A percentile compares a stretch with the other conserved stretches of the same genome.
Conservation (phyloP, 1,140 invertebrate genomes). For the Dendroctonus valens region DNA sequence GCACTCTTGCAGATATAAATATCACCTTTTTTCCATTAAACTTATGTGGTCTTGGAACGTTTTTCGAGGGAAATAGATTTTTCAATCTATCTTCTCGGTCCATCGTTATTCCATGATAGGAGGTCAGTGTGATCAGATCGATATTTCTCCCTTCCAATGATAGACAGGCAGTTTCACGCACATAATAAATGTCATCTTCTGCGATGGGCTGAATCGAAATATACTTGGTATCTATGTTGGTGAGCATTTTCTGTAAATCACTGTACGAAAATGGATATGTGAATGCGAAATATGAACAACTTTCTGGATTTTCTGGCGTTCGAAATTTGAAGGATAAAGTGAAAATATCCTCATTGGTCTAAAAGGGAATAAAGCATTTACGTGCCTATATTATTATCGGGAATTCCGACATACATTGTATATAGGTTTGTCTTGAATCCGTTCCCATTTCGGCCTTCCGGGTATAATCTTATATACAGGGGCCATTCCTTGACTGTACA, state of each 20-base stretch:
- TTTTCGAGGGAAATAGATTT: conserved; percentile 73
- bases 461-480: conserved; percentile 73
- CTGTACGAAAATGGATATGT: conserved; percentile 87
- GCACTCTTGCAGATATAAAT: conserved; percentile 87
- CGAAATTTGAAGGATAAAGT: conserved; percentile 77
- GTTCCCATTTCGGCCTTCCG: conserved; percentile 74
- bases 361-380: conserved; percentile 44
- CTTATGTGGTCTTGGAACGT: conserved; percentile 67
- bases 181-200: conserved; percentile 79
- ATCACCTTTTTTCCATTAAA: conserved; percentile 76
- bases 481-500: conserved; percentile 89
- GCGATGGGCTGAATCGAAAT: conserved; percentile 43
- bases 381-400: no score
- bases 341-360: conserved; percentile 72
- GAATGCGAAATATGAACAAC: conserved; percentile 85
- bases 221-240: conserved; percentile 63
- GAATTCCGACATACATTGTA: conserved; percentile 54
- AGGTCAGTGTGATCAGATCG: conserved; percentile 86
- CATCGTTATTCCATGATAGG: conserved; percentile 72
- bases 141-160: conserved; percentile 80
- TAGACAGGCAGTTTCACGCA: conserved; percentile 77
- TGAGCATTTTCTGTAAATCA: conserved; percentile 72
- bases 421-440: conserved; percentile 70
- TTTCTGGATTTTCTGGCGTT: conserved; percentile 69
- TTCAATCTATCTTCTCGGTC: conserved; percentile 70